A percentile compares a stretch with the other conserved stretches of the same genome.
These are phyloP conservation scores for Archips crataeganus DNA, from an alignment of 2,888 invertebrate genomes.

Conservation along the genomic window DNA sequence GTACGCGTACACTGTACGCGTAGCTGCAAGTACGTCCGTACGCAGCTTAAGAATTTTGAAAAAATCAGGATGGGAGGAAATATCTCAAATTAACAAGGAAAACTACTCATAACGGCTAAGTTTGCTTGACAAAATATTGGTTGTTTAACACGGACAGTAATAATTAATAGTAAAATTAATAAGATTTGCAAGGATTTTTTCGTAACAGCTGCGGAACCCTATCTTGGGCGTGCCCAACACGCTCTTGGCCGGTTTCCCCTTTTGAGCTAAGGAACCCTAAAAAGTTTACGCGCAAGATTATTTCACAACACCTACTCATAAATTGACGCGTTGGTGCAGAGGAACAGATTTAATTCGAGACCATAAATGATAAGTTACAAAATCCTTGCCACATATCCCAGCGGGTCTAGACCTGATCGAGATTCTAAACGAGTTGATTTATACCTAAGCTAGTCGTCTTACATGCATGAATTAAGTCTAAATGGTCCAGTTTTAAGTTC, in stretches of 20 bases:
- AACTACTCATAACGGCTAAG: too few relatives aligned
- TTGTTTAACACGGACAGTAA: too few relatives aligned
- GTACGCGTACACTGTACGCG: too few relatives aligned
- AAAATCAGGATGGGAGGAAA: too few relatives aligned
- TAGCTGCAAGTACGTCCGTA: too few relatives aligned
- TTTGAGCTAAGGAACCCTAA: neutral
- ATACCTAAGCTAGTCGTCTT: neutral
- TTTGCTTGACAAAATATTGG: too few relatives aligned
- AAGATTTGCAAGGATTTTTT: too few relatives aligned
- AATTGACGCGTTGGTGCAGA: neutral
- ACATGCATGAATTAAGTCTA: slow-evolving; percentile 3
- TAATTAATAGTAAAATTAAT: too few relatives aligned
- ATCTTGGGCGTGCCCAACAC: too few relatives aligned
- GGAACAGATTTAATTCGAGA: slow-evolving; percentile 13
- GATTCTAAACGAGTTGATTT: slow-evolving; percentile 20
- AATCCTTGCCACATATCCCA: slow-evolving; percentile 17
- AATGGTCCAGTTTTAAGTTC: slow-evolving; percentile 8
- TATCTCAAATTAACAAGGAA: too few relatives aligned
- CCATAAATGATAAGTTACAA: slow-evolving; percentile 1
- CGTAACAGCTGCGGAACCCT: too few relatives aligned
- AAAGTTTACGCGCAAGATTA: slow-evolving; percentile 20
- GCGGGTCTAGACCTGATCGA: slow-evolving; percentile 28
- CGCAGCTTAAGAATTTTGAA: too few relatives aligned
- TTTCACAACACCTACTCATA: slow-evolving; percentile 18
- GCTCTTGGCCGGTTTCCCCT: neutral